A percentile compares a stretch with the other conserved stretches of the same genome.
phyloP scores from a whole-genome alignment of 2,113 vertebrate species.

The Hippocampus mohnikei region DNA sequence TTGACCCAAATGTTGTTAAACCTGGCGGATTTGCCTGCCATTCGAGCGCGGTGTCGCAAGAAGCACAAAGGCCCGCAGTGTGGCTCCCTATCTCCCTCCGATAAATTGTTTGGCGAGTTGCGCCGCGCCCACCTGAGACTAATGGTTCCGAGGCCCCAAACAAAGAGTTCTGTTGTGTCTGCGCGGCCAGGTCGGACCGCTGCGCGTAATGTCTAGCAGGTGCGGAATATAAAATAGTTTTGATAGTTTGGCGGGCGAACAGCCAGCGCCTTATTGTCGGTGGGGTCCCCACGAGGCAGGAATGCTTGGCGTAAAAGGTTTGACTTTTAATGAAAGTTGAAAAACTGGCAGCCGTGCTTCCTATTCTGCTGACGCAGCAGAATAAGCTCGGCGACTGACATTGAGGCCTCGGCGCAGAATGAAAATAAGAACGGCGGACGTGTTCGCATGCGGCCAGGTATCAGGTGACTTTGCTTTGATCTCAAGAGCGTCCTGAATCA shows the following conservation, averaged over 20 bases:
- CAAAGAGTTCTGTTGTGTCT: conserved; percentile 68
- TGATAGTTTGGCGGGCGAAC: conserved; percentile 64
- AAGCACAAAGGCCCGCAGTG: conserved; percentile 61
- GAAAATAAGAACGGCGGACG: conserved; percentile 45
- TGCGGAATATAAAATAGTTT: conserved; percentile 71
- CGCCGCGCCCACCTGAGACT: conserved; percentile 47
- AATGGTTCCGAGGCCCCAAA: conserved; percentile 53
- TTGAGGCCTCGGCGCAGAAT: conserved; percentile 49
- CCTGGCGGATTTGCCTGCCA: conserved; percentile 66
- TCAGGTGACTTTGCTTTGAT: conserved; percentile 42
- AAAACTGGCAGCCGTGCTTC: conserved; percentile 55
- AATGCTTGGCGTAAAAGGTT: conserved; percentile 56
- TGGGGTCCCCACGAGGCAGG: conserved; percentile 51
- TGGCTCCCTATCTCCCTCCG: conserved; percentile 58
- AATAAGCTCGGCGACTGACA: conserved; percentile 56
- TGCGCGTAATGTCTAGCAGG: conserved; percentile 67
- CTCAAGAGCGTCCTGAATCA: conserved; percentile 13
- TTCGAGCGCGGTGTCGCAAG: conserved; percentile 52
- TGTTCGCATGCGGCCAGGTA: conserved; percentile 45
- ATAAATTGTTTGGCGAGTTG: conserved; percentile 61
- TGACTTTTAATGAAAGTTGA: conserved; percentile 66
- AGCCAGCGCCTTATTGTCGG: conserved; percentile 64
- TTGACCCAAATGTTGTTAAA: conserved; percentile 65
- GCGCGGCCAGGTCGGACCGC: conserved; percentile 49
- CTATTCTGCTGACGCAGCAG: conserved; percentile 62